A percentile compares a stretch with the other conserved stretches of the same genome.
These are phyloP conservation scores for Vireo altiloquus DNA, from an alignment of 2,113 vertebrate species.

Conservation along the genomic window DNA sequence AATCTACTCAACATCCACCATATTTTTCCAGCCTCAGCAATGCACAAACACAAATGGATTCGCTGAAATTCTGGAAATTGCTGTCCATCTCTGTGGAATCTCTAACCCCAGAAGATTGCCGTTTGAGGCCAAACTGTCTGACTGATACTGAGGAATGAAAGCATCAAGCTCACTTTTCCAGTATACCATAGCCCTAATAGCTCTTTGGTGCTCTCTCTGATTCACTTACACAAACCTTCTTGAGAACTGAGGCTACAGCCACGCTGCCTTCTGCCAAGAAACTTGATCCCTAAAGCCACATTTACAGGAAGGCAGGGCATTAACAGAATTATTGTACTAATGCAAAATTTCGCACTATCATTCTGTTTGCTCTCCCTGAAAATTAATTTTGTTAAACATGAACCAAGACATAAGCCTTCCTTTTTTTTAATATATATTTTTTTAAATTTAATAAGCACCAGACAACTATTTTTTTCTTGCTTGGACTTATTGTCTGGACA, in stretches of 20 bases:
- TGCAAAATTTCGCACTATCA: not conserved
- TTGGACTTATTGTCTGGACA: not conserved
- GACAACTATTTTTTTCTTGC: not conserved
- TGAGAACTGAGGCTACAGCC: not conserved
- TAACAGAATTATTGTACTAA: not conserved
- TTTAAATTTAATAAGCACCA: not conserved
- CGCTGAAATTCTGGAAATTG: not conserved
- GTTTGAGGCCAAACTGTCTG: not conserved
- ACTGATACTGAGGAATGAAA: not conserved
- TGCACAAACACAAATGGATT: not conserved
- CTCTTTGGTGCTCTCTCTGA: not conserved
- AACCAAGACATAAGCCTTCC: not conserved
- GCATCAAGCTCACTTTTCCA: not conserved
- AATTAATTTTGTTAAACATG: not conserved
- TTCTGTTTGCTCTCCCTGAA: not conserved
- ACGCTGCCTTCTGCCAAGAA: constrained; percentile 3
- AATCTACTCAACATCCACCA: not conserved
- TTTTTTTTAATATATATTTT: not conserved
- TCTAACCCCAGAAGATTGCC: not conserved
- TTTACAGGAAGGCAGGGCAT: not conserved
- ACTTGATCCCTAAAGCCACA: not conserved
- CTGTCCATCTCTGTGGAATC: not conserved
- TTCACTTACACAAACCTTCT: not conserved
- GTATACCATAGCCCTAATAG: not conserved
- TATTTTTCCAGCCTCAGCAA: not conserved